phyloP scores from a whole-genome alignment of 37 sponge, comb jelly and placozoan genomes.

The Bolinopsis microptera region DNA sequence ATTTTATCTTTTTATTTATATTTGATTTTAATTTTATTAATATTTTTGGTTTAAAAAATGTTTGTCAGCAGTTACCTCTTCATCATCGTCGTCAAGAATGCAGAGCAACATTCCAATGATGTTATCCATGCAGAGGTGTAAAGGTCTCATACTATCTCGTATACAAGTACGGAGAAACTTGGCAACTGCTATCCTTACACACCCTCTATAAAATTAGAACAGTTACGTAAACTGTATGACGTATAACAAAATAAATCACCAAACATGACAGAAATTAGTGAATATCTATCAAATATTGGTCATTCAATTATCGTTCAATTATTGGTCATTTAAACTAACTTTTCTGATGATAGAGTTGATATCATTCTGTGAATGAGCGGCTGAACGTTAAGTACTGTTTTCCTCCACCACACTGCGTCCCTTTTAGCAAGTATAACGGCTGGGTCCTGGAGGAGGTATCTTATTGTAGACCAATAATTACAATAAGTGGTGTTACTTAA shows the following conservation, averaged over 20 bases:
- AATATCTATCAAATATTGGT: no score
- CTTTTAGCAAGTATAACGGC: constrained; percentile 34
- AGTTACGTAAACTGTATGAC: no score
- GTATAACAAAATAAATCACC: not conserved
- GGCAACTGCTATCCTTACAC: constrained; percentile 27
- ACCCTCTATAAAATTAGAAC: not conserved
- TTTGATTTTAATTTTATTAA: no score
- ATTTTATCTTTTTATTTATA: no score
- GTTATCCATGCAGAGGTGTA: constrained; percentile 8
- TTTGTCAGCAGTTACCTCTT: not conserved
- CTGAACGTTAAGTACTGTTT: constrained; percentile 9
- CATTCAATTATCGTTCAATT: no score
- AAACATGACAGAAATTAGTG: no score
- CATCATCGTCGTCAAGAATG: constrained; percentile 38
- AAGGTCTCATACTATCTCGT: not conserved
- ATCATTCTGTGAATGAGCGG: constrained; percentile 41
- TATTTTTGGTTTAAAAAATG: no score
- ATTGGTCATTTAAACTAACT: no score
- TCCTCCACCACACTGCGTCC: constrained; percentile 27
- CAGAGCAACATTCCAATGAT: constrained; percentile 55
- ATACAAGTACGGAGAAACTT: constrained; percentile 40
- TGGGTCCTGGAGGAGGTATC: constrained; percentile 10
- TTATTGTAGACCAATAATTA: no score
- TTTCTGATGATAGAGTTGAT: constrained; percentile 12
- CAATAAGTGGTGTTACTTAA: no score